A percentile compares a stretch with the other conserved stretches of the same genome.
Conservation (phyloP, 2,888 invertebrate genomes). For the Dinocampus coccinellae region DNA sequence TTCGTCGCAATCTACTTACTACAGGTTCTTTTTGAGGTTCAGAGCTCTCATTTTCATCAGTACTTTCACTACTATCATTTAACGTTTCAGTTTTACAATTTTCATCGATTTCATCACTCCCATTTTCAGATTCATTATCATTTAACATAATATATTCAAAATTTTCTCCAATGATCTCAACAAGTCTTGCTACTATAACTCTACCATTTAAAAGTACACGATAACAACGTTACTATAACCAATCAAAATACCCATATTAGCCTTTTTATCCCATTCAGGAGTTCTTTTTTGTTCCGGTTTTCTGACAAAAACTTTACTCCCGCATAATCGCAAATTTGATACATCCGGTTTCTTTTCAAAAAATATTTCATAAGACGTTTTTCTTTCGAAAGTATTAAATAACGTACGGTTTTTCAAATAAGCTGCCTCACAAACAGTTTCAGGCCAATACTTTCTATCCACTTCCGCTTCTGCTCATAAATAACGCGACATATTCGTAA, state of each 20-base stretch:
- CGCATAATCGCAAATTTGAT: constrained; percentile 51
- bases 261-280: constrained; percentile 53
- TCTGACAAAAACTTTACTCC: constrained; percentile 53
- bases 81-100: too few relatives aligned
- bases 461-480: constrained; percentile 23
- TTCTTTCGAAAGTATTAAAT: constrained; percentile 41
- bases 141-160: constrained; percentile 40
- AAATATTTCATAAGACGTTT: constrained; percentile 52
- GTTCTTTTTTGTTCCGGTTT: constrained; percentile 50
- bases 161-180: constrained; percentile 51
- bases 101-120: too few relatives aligned
- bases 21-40: too few relatives aligned
- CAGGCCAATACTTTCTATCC: constrained; percentile 26
- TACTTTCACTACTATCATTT: too few relatives aligned
- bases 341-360: constrained; percentile 53
- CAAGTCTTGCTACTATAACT: constrained; percentile 50
- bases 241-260: constrained; percentile 45
- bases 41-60: too few relatives aligned
- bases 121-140: too few relatives aligned
- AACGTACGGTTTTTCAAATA: constrained; percentile 34
- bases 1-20: too few relatives aligned
- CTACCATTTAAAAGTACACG: constrained; percentile 51
- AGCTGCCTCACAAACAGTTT: constrained; percentile 10
- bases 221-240: constrained; percentile 54
- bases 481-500: constrained; percentile 28